These are phyloP conservation scores for Luperina nickerlii DNA, from an alignment of 2,888 invertebrate genomes.

Conservation along the genomic window DNA sequence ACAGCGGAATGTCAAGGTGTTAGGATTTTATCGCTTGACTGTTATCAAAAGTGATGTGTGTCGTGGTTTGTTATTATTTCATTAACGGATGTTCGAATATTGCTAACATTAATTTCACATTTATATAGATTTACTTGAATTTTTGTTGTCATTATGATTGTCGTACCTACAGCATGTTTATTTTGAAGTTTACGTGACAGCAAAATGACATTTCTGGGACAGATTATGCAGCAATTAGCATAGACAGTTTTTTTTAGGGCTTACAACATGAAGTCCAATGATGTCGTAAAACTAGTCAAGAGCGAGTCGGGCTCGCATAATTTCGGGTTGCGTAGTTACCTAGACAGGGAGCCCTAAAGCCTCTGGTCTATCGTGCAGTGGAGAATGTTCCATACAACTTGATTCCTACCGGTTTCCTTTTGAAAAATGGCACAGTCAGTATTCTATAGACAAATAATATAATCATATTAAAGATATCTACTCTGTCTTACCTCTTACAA, in stretches of 20 bases:
- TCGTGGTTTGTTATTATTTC: conserved; percentile 15
- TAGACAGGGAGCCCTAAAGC: background rate
- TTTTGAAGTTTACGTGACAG: conserved; percentile 10
- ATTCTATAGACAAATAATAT: too few relatives aligned
- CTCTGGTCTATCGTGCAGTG: background rate
- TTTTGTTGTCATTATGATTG: background rate
- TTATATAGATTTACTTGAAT: background rate
- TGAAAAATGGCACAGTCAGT: too few relatives aligned
- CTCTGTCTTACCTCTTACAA: too few relatives aligned
- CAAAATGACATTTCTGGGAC: conserved; percentile 21
- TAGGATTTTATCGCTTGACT: conserved; percentile 38
- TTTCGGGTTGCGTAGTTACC: background rate
- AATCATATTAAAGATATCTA: too few relatives aligned
- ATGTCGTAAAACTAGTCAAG: background rate
- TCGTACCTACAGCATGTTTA: background rate
- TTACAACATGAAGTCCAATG: background rate
- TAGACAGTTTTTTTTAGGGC: background rate
- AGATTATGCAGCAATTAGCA: conserved; percentile 2
- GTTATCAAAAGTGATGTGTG: conserved; percentile 25
- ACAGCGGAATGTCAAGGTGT: conserved; percentile 19
- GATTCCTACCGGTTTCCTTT: too few relatives aligned
- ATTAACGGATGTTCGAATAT: background rate
- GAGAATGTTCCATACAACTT: too few relatives aligned
- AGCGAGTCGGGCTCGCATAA: background rate
- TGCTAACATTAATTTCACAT: background rate